Percentiles rank a stretch among this genome's conserved stretches.
These are phyloP conservation scores for Drosophila ananassae DNA, from an alignment of 1,140 invertebrate species.

Conservation along the genomic window DNA sequence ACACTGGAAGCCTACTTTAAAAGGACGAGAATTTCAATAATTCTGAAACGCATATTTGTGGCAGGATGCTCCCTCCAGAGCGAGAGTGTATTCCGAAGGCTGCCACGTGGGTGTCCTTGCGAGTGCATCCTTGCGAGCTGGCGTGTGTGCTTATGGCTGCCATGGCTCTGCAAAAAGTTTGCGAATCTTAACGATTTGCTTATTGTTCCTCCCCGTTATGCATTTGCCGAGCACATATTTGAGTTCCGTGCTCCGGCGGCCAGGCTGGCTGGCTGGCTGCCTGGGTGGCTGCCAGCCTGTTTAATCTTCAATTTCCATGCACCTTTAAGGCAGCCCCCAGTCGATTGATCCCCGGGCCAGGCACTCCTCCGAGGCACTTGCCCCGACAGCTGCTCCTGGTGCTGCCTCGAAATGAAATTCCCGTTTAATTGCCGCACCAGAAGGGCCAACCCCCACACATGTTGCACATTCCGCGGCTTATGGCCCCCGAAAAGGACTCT, in stretches of 20 bases:
- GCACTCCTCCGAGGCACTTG: not conserved
- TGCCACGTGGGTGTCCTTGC: not conserved
- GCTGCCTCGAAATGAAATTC: constrained; percentile 51
- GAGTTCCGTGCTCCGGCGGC: constrained; percentile 6
- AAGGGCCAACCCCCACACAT: constrained; percentile 11
- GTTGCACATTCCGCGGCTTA: constrained; percentile 26
- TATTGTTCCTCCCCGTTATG: constrained; percentile 61
- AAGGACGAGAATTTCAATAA: not conserved
- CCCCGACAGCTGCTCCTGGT: constrained; percentile 8
- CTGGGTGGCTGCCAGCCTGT: too few species aligned
- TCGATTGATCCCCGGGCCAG: not conserved
- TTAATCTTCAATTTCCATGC: not conserved
- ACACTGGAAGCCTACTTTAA: not conserved
- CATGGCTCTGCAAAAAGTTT: constrained; percentile 45
- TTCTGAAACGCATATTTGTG: too few species aligned
- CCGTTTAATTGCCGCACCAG: constrained; percentile 52
- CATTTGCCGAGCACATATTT: constrained; percentile 58
- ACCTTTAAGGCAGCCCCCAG: constrained; percentile 1
- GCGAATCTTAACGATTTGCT: constrained; percentile 76
- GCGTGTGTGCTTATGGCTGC: not conserved
- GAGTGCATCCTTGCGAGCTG: not conserved
- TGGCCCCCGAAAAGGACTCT: constrained; percentile 1
- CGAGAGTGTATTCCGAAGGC: not conserved
- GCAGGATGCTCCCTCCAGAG: too few species aligned
- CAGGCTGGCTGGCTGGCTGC: not conserved